Conservation (phyloP, 2,797 vertebrate genomes). For the Rhynchonycteris naso region DNA sequence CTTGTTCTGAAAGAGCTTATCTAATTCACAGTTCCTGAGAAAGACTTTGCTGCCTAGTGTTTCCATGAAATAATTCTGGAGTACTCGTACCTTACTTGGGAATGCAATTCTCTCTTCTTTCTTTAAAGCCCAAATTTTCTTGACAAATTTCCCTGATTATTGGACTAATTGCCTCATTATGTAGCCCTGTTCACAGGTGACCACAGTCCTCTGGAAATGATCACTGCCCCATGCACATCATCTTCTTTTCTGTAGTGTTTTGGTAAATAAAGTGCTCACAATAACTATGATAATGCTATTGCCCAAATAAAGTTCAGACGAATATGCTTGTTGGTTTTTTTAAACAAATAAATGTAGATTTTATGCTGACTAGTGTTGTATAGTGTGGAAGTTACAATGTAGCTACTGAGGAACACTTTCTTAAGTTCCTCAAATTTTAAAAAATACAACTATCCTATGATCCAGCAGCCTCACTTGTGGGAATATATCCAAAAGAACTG, state of each 20-base stretch:
- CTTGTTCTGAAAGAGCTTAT: background rate
- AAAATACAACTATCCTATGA: background rate
- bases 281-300: background rate
- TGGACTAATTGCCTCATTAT: background rate
- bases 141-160: background rate
- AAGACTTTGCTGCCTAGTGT: background rate
- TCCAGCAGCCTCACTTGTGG: background rate
- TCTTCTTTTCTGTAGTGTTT: background rate
- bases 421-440: background rate
- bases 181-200: background rate
- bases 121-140: background rate
- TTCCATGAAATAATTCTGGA: background rate
- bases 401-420: background rate
- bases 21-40: constrained; percentile 5
- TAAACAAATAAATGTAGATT: background rate
- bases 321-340: background rate
- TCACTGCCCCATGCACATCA: background rate
- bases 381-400: background rate
- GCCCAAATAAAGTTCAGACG: background rate
- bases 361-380: background rate
- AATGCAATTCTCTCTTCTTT: background rate
- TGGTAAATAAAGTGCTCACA: background rate
- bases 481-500: background rate
- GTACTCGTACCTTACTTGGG: background rate
- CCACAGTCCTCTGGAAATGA: background rate